A percentile compares a stretch with the other conserved stretches of the same genome.
These are phyloP conservation scores for Sebastes diploproa DNA, from an alignment of 2,797 vertebrate species.

Conservation along the genomic window DNA sequence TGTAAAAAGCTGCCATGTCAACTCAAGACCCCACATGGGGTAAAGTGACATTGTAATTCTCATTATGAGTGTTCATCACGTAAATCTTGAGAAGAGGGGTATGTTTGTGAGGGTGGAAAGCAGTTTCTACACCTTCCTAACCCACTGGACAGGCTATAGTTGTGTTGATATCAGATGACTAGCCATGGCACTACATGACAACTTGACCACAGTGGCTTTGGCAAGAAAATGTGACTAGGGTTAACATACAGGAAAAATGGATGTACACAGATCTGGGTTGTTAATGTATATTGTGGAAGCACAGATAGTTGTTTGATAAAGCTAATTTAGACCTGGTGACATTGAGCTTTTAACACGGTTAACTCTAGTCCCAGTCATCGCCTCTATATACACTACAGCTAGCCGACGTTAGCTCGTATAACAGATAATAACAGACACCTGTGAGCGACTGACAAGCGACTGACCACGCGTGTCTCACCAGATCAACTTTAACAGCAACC, in stretches of 20 bases:
- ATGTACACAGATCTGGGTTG: not conserved
- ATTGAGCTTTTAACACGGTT: conserved; percentile 22
- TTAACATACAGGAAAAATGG: not conserved
- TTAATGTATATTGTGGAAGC: no score
- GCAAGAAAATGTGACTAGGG: not conserved
- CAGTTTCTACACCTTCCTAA: not conserved
- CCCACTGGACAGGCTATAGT: conserved; percentile 6
- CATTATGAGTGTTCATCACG: not conserved
- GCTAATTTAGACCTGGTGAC: conserved; percentile 35
- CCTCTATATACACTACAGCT: not conserved
- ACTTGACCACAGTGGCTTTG: not conserved
- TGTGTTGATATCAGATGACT: conserved; percentile 28
- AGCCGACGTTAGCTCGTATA: conserved; percentile 15
- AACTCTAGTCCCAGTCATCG: not conserved
- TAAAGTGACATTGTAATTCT: not conserved
- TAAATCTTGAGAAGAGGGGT: not conserved
- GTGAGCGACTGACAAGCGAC: no score
- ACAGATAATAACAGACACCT: not conserved
- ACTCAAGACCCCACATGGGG: not conserved
- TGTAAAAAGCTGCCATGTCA: not conserved
- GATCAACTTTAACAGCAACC: not conserved
- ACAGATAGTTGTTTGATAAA: not conserved
- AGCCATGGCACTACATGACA: not conserved
- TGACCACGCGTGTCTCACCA: not conserved
- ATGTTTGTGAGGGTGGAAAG: not conserved